Percentiles rank a stretch among this genome's conserved stretches.
Conservation (phyloP, 2,797 vertebrate species). For the Poecilia velifera region DNA sequence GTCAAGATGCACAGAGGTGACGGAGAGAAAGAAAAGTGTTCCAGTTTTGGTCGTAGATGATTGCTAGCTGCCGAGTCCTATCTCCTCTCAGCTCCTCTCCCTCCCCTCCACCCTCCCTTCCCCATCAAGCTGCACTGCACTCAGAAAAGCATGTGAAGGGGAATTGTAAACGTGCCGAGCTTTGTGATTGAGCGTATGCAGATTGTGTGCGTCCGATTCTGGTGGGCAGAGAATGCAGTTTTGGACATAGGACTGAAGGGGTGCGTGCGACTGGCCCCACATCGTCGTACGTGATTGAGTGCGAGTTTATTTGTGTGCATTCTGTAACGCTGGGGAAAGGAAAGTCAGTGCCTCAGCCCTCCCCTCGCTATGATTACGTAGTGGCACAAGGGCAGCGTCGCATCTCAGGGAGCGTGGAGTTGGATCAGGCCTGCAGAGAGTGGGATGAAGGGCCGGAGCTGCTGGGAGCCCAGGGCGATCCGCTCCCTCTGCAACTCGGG, state of each 20-base stretch:
- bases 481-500: conserved; percentile 92
- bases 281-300: conserved; percentile 42
- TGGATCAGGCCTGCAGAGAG: conserved; percentile 69
- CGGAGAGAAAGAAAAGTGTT: conserved; percentile 77
- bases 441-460: conserved; percentile 96
- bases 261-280: conserved; percentile 37
- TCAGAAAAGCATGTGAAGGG: conserved; percentile 78
- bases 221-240: conserved; percentile 39
- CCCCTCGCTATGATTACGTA: conserved; percentile 77
- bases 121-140: conserved; percentile 71
- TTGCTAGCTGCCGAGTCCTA: conserved; percentile 73
- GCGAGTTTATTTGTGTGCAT: conserved; percentile 54
- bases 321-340: conserved; percentile 76
- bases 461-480: conserved; percentile 90
- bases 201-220: conserved; percentile 40
- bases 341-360: conserved; percentile 58
- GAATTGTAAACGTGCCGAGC: conserved; percentile 74
- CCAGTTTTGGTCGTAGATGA: conserved; percentile 76
- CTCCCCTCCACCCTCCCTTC: conserved; percentile 41
- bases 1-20: conserved; percentile 33
- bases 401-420: conserved; percentile 62
- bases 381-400: conserved; percentile 66
- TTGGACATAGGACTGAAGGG: conserved; percentile 45
- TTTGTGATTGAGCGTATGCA: conserved; percentile 54
- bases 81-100: conserved; percentile 63